Conservation (phyloP, 2,113 vertebrate genomes). For the Scopus umbretta region DNA sequence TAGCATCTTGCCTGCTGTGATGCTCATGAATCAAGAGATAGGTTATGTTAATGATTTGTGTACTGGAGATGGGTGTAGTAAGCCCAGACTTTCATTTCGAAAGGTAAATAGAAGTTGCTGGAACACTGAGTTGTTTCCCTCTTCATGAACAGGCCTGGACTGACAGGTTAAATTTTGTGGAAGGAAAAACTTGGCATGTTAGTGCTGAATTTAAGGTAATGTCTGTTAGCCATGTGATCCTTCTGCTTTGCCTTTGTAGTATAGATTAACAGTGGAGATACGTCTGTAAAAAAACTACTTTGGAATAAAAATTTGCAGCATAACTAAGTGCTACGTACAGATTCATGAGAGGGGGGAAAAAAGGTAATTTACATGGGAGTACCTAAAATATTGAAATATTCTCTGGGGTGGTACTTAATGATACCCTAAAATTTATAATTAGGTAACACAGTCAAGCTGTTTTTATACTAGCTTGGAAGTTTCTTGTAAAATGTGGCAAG, state of each 20-base stretch:
- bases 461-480: background rate
- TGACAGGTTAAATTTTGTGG: background rate
- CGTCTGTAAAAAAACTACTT: background rate
- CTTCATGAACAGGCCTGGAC: background rate
- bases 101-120: background rate
- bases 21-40: background rate
- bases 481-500: background rate
- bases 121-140: background rate
- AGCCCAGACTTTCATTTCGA: background rate
- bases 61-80: background rate
- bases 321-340: background rate
- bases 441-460: background rate
- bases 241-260: background rate
- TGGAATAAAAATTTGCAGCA: background rate
- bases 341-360: background rate
- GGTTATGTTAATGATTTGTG: background rate
- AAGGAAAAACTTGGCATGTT: background rate
- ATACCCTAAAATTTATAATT: background rate
- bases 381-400: background rate
- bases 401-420: background rate
- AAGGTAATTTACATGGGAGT: background rate
- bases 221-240: background rate
- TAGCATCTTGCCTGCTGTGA: background rate
- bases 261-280: background rate
- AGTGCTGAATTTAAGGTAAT: background rate